A percentile compares a stretch with the other conserved stretches of the same genome.
Conservation (phyloP, 53 echinoderm and acorn worm species). For the Antedon mediterranea region DNA sequence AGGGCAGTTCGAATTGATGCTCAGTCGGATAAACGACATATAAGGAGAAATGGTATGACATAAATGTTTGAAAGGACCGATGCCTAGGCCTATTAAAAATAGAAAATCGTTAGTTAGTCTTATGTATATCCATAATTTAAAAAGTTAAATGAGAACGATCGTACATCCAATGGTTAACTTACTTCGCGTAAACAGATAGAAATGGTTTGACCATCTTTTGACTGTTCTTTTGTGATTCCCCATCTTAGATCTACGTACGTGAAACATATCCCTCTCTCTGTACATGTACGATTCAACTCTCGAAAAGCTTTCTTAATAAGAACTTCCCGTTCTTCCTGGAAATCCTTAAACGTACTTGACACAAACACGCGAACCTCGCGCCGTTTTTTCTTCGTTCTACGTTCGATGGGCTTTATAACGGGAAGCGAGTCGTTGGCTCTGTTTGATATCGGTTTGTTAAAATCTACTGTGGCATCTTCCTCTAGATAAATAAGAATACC, state of each 20-base stretch:
- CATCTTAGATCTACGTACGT: constrained; percentile 44
- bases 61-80: too few species aligned
- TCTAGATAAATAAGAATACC: background rate
- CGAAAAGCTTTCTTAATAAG: constrained; percentile 43
- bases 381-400: constrained; percentile 25
- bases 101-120: too few species aligned
- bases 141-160: too few species aligned
- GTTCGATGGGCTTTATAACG: background rate
- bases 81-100: too few species aligned
- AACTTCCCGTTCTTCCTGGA: constrained; percentile 30
- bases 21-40: too few species aligned
- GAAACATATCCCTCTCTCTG: constrained; percentile 38
- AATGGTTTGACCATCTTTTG: constrained; percentile 35
- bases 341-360: constrained; percentile 43
- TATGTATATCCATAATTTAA: too few species aligned
- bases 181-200: constrained; percentile 42
- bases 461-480: background rate
- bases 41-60: too few species aligned
- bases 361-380: constrained; percentile 41
- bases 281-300: constrained; percentile 29
- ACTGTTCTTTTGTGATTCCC: constrained; percentile 47
- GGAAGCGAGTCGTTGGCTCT: constrained; percentile 3
- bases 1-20: too few species aligned
- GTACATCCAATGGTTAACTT: background rate
- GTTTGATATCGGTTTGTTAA: background rate